These are phyloP conservation scores for Coranthus polyacanthus DNA, from an alignment of 2,797 vertebrate genomes.

Conservation along the genomic window DNA sequence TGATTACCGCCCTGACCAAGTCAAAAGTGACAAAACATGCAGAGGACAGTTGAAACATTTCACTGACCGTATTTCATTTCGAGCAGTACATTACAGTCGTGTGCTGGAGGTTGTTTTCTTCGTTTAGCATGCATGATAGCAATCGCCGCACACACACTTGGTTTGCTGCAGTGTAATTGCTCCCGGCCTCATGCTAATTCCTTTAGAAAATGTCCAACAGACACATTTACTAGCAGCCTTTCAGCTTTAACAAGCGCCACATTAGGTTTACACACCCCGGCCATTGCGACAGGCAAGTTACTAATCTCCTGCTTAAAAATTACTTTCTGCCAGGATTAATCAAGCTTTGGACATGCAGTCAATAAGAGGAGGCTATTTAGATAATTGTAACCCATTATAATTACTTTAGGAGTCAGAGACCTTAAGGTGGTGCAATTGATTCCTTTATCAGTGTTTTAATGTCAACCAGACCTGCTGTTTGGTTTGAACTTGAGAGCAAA, in stretches of 20 bases:
- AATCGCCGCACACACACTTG: constrained; percentile 45
- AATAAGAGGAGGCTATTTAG: constrained; percentile 75
- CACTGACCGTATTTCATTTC: constrained; percentile 8
- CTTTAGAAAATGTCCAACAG: constrained; percentile 60
- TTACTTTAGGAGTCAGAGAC: constrained; percentile 65
- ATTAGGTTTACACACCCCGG: constrained; percentile 65
- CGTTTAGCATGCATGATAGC: constrained; percentile 59
- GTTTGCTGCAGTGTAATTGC: constrained; percentile 61
- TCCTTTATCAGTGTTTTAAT: constrained; percentile 50
- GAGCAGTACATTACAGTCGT: constrained; percentile 25
- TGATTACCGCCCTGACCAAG: not conserved
- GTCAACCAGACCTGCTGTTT: constrained; percentile 31
- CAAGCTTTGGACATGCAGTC: constrained; percentile 54
- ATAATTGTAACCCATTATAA: constrained; percentile 76
- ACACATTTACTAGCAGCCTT: constrained; percentile 70
- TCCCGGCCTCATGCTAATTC: constrained; percentile 54
- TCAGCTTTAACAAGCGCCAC: constrained; percentile 72
- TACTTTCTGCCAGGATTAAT: constrained; percentile 68
- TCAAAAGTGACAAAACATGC: not conserved
- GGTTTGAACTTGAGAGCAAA: constrained; percentile 23
- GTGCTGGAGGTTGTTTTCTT: constrained; percentile 44
- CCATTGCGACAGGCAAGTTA: constrained; percentile 43
- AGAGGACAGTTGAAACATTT: not conserved
- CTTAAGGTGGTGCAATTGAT: constrained; percentile 56
- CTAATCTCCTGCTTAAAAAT: constrained; percentile 64